Base-by-base conservation (phyloP, 2,888 invertebrate species). In the Philonicus albiceps region DNA sequence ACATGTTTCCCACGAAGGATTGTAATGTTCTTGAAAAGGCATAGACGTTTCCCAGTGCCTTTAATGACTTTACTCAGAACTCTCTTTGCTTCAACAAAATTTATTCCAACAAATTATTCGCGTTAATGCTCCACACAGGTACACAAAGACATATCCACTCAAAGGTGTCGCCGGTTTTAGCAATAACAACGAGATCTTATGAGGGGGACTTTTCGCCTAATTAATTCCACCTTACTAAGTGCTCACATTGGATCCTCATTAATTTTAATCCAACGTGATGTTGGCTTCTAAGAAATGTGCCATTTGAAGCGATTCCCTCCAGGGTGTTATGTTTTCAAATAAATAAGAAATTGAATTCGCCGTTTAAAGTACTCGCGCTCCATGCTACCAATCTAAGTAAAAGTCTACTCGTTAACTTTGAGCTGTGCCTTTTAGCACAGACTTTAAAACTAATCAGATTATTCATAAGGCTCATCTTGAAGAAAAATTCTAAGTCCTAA, bases 71-170 rank as follows among this genome's bases (percentile, higher is more conserved):
- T 11, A 22, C 27, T 19, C 11, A 64, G 64, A 11, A 2, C 27
- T 64, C 8, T 3, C 11, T 64, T 64, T 22, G 27, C 22, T 64
- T 22, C 19, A 22, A 8, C 64, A 27, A 13, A 80, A 80, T 80
- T 80, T 49, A 80, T 80, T 80, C 53, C 30, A 53, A 5, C 40
- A 80, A 80, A 80, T 80, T 80, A 80, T 49, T 80, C 49, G 27
- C 80, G 19, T 80, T 40, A 80, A 27, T 80, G 43, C 22, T 40
- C 19, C 53, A 30, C 7, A 13, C 80, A 64, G 22, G 22, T 11
- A 22, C 64, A 27, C 49, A 22, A 22, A 22, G 3, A 22, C 19
- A 22, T 7, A 27, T 27, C 64, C 19, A n/a, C 43, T 13, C 37
- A 27, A 78, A 40, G 31, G 31, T 31, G 31, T 31, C 22, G 37